Percentiles rank a stretch among this genome's conserved stretches.
These are phyloP conservation scores for Rhinoraja longicauda DNA, from an alignment of 2,797 vertebrate genomes.

Conservation along the genomic window DNA sequence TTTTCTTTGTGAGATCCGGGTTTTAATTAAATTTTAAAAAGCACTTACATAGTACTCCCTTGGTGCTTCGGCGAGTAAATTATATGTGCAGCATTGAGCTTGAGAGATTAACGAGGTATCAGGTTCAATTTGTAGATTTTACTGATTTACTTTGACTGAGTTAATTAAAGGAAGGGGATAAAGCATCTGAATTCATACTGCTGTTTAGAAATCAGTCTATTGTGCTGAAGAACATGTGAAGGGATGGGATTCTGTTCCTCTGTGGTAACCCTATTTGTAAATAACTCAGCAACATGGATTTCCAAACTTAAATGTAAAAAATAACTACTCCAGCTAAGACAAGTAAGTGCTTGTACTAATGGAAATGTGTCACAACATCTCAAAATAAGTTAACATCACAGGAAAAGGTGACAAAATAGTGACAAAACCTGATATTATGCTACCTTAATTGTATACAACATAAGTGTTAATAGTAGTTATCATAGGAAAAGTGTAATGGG, in stretches of 20 bases:
- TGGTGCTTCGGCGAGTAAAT: neutral
- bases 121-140: neutral
- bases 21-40: neutral
- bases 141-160: neutral
- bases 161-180: neutral
- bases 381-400: neutral
- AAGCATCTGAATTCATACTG: neutral
- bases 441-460: neutral
- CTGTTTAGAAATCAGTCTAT: neutral
- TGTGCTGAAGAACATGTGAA: neutral
- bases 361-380: neutral
- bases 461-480: neutral
- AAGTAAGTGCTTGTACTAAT: neutral
- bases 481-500: neutral
- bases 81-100: neutral
- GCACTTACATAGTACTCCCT: neutral
- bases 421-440: neutral
- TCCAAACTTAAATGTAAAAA: neutral
- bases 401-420: neutral
- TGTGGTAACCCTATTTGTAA: neutral
- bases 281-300: neutral
- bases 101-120: neutral
- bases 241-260: neutral
- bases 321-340: neutral
- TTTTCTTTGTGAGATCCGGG: neutral